Evolutionary conservation across 2,113 vertebrate genomes (phyloP).

Genomic region (Reinhardtius hippoglossoides): DNA sequence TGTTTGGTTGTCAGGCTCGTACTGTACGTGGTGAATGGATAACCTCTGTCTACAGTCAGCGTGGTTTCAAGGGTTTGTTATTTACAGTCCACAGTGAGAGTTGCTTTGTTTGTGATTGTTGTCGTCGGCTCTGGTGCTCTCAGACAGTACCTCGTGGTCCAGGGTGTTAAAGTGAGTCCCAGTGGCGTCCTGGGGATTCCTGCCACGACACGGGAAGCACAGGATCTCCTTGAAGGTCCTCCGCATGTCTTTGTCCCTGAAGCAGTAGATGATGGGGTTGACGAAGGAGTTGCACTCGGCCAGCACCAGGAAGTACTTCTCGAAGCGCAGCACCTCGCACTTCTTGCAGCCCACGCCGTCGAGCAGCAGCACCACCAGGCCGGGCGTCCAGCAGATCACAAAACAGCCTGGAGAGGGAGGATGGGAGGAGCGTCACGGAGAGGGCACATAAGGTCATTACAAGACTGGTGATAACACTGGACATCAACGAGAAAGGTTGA

Average conservation of each 20-base stretch:
- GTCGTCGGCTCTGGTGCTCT: slow-evolving; percentile 63
- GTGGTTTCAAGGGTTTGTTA: background rate
- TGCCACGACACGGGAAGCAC: slow-evolving; percentile 57
- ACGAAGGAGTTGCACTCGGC: slow-evolving; percentile 83
- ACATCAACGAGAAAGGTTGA: background rate
- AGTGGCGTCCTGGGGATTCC: background rate
- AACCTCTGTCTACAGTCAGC: background rate
- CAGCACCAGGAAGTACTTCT: slow-evolving; percentile 83
- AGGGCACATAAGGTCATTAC: slow-evolving; percentile 4
- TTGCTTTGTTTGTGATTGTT: slow-evolving; percentile 48
- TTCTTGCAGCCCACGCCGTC: slow-evolving; percentile 61
- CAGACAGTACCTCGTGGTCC: slow-evolving; percentile 82
- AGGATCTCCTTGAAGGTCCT: slow-evolving; percentile 79
- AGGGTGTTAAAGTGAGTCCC: slow-evolving; percentile 74
- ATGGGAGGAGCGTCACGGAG: background rate
- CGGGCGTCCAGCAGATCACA: slow-evolving; percentile 90
- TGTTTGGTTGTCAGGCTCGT: background rate
- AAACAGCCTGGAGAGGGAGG: slow-evolving; percentile 72
- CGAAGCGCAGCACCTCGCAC: slow-evolving; percentile 68
- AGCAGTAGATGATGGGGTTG: slow-evolving; percentile 84
- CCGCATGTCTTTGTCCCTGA: slow-evolving; percentile 82
- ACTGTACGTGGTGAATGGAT: background rate
- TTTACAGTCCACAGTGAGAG: slow-evolving; percentile 22
- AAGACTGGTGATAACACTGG: background rate
- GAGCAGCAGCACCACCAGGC: slow-evolving; percentile 89